A percentile compares a stretch with the other conserved stretches of the same genome.
phyloP scores from a whole-genome alignment of 2,113 vertebrate genomes.

The Pandion haliaetus region DNA sequence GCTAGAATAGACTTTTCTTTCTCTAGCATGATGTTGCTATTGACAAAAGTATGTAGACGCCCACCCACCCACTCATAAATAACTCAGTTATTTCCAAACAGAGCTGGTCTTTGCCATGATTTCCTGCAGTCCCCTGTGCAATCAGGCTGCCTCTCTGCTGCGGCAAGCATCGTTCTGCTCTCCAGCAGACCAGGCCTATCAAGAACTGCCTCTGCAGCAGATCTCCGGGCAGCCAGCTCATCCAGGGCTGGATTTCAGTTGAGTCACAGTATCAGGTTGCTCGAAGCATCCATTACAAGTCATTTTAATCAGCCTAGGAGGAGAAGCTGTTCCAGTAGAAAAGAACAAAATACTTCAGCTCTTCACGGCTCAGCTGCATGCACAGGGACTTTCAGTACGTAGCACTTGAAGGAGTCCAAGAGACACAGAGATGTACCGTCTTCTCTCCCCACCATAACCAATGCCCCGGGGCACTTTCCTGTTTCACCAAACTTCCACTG shows the following conservation, averaged over 20 bases:
- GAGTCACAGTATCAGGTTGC: not conserved
- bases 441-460: not conserved
- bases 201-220: not conserved
- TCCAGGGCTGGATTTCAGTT: not conserved
- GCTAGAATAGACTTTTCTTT: not conserved
- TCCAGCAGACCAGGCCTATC: not conserved
- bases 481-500: not conserved
- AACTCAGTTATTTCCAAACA: not conserved
- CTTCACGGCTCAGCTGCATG: rapidly evolving
- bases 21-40: not conserved
- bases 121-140: not conserved
- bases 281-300: not conserved
- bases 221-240: not conserved
- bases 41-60: not conserved
- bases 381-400: rapidly evolving
- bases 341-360: not conserved
- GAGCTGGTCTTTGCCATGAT: not conserved
- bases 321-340: not conserved
- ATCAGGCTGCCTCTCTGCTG: not conserved
- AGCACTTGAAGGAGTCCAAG: not conserved
- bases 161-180: rapidly evolving
- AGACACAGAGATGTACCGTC: not conserved
- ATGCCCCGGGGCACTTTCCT: not conserved
- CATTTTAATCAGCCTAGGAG: not conserved
- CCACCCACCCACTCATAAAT: not conserved